Percentiles rank a stretch among this genome's conserved stretches.
Evolutionary conservation across 2,888 invertebrate species (phyloP).

Genomic region (Clanis bilineata): DNA sequence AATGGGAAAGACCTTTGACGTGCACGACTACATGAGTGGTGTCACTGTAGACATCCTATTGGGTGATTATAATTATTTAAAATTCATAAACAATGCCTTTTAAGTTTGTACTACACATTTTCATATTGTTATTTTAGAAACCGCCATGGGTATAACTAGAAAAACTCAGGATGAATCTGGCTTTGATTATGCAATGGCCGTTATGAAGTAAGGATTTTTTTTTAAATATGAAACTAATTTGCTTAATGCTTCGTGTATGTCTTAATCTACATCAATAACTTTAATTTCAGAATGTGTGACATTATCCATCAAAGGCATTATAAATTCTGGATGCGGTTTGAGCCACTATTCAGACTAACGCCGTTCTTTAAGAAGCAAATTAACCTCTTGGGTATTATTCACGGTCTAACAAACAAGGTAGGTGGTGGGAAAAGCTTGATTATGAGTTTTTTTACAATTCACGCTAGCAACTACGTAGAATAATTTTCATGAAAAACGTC

Average conservation of each 20-base stretch:
- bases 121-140: constrained; percentile 77
- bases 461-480: no score
- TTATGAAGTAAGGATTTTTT: constrained; percentile 84
- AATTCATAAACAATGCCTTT: neutral
- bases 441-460: no score
- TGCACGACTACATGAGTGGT: constrained; percentile 90
- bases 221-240: neutral
- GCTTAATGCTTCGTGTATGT: neutral
- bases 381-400: constrained; percentile 86
- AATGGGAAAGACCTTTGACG: constrained; percentile 87
- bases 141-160: constrained; percentile 92
- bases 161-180: constrained; percentile 87
- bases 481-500: no score
- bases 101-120: neutral
- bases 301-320: constrained; percentile 90
- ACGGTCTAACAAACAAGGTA: constrained; percentile 89
- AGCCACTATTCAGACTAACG: constrained; percentile 87
- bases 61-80: constrained; percentile 58
- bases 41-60: constrained; percentile 90
- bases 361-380: constrained; percentile 86
- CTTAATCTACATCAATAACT: neutral
- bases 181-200: constrained; percentile 91
- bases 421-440: no score
- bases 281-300: constrained; percentile 86
- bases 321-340: constrained; percentile 87